Conservation (phyloP, 1,140 invertebrate genomes). For the Diabrotica undecimpunctata region DNA sequence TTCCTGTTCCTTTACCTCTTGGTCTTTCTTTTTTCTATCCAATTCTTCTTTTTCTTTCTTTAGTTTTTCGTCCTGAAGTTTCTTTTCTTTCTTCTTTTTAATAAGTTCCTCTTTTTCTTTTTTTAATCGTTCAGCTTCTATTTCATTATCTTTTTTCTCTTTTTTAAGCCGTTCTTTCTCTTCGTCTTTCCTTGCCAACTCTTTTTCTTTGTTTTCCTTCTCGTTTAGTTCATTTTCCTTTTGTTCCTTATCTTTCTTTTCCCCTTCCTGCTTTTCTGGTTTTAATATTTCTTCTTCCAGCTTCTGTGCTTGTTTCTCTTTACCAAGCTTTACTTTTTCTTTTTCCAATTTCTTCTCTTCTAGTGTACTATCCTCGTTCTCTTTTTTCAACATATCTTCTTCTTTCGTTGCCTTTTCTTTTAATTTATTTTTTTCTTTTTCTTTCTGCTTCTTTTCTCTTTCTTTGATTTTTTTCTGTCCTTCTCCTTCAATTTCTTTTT, state of each 20-base stretch:
- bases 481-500: too few species aligned
- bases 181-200: too few species aligned
- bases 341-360: neutral
- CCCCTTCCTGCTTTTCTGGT: neutral
- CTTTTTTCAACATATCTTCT: neutral
- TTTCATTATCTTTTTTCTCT: neutral
- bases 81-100: neutral
- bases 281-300: too few species aligned
- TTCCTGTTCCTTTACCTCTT: too few species aligned
- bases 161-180: too few species aligned
- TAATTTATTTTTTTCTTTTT: too few species aligned
- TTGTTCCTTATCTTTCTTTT: too few species aligned
- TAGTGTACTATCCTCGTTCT: neutral
- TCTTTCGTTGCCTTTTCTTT: neutral
- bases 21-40: neutral
- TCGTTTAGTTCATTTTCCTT: too few species aligned
- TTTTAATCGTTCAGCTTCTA: neutral
- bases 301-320: neutral
- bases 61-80: neutral
- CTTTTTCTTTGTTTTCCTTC: too few species aligned
- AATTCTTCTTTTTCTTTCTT: neutral
- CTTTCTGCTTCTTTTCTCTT: constrained; percentile 6
- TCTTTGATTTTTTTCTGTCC: neutral
- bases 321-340: neutral
- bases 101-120: neutral